phyloP scores from a whole-genome alignment of 2,797 vertebrate species.

The Anableps anableps region DNA sequence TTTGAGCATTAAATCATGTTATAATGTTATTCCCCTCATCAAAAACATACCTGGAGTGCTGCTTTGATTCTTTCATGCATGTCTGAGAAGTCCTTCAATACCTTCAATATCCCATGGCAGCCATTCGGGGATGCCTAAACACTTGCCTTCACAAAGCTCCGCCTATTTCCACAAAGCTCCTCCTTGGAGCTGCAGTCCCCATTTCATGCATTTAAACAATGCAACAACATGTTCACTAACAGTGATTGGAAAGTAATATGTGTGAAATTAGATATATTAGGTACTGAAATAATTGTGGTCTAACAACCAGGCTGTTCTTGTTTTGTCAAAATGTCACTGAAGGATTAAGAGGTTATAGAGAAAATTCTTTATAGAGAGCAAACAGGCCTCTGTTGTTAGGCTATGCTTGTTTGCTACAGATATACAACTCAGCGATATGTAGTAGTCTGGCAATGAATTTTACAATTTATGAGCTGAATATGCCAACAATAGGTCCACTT shows the following conservation, averaged over 20 bases:
- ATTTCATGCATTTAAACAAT: neutral
- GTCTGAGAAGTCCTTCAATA: too few relatives aligned
- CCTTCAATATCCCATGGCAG: too few relatives aligned
- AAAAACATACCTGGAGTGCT: too few relatives aligned
- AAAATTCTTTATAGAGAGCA: neutral
- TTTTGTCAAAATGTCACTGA: conserved; percentile 8
- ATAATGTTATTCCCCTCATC: too few relatives aligned
- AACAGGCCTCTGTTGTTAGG: neutral
- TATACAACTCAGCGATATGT: neutral
- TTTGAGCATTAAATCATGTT: too few relatives aligned
- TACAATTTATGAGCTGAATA: neutral
- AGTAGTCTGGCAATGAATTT: neutral
- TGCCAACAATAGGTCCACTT: neutral
- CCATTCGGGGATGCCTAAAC: too few relatives aligned
- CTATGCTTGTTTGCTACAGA: neutral
- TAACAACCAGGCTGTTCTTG: conserved; percentile 26
- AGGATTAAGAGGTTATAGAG: neutral
- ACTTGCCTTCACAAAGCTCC: too few relatives aligned
- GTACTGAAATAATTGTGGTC: conserved; percentile 10
- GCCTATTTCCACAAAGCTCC: too few relatives aligned
- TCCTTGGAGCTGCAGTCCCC: neutral
- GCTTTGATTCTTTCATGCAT: too few relatives aligned
- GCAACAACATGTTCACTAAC: neutral
- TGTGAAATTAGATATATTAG: neutral
- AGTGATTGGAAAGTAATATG: neutral